Percentiles rank a stretch among this genome's conserved stretches.
Conservation (phyloP, 2,113 vertebrate genomes). For the Clarias gariepinus region DNA sequence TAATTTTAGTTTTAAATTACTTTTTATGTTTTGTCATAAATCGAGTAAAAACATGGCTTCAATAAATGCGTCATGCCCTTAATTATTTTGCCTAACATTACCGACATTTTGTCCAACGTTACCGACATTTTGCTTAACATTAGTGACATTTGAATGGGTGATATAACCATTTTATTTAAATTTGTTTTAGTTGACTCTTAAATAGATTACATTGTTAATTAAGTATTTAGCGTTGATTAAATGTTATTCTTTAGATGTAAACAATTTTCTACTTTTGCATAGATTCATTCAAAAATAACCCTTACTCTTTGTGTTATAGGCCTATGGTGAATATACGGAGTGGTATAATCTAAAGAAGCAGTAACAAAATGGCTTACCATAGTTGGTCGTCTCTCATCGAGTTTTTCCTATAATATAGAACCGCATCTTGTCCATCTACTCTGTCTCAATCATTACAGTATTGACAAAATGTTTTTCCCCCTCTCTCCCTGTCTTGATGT, state of each 20-base stretch:
- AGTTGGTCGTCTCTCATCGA: conserved; percentile 61
- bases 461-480: conserved; percentile 96
- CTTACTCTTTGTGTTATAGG: not conserved
- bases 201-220: not conserved
- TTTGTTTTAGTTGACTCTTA: conserved; percentile 64
- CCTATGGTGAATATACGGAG: not conserved
- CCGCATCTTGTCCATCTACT: conserved; percentile 85
- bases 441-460: conserved; percentile 96
- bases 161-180: not conserved
- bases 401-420: conserved; percentile 68
- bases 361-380: conserved; percentile 87
- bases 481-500: conserved; percentile 91
- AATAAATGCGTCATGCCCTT: conserved; percentile 71
- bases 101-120: not conserved
- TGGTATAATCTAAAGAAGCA: conserved; percentile 80
- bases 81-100: conserved; percentile 52
- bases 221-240: not conserved
- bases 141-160: not conserved
- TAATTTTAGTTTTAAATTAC: conserved; percentile 98
- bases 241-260: not conserved
- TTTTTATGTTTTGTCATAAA: conserved; percentile 99
- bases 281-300: conserved; percentile 4
- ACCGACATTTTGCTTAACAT: not conserved
- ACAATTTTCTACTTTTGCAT: not conserved
- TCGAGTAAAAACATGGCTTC: conserved; percentile 89